phyloP scores from a whole-genome alignment of 1,140 invertebrate species.

The Ceratosolen fusciceps region DNA sequence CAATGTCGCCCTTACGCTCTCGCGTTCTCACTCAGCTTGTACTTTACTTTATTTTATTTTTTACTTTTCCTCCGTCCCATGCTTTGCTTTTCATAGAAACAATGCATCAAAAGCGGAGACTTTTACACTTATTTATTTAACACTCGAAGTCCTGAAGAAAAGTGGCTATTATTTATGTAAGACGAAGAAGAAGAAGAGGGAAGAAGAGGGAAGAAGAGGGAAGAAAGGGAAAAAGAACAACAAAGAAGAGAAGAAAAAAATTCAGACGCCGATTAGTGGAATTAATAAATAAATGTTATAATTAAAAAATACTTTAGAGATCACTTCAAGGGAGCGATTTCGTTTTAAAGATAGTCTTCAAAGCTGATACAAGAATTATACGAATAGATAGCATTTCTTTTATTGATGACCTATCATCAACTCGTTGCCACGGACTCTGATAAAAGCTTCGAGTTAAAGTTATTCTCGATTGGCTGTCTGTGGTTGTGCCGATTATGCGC shows the following conservation, averaged over 20 bases:
- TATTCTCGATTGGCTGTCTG: not conserved
- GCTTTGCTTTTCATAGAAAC: too few relatives aligned
- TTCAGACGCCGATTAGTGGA: not conserved
- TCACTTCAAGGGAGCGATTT: not conserved
- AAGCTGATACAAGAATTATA: not conserved
- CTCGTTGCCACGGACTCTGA: slow-evolving; percentile 33
- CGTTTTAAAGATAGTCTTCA: slow-evolving; percentile 7
- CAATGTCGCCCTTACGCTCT: too few relatives aligned
- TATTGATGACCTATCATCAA: slow-evolving; percentile 46
- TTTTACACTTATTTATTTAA: not conserved
- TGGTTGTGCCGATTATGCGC: not conserved
- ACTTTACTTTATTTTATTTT: too few relatives aligned
- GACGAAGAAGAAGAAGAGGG: too few relatives aligned
- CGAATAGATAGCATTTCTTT: slow-evolving; percentile 30
- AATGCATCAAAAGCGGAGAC: not conserved
- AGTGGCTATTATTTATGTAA: slow-evolving; percentile 11
- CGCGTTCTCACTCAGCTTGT: too few relatives aligned
- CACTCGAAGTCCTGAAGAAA: not conserved
- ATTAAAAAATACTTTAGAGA: slow-evolving; percentile 29
- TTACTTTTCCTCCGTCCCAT: too few relatives aligned
- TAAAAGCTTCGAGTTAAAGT: slow-evolving; percentile 33
- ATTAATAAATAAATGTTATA: slow-evolving; percentile 27
- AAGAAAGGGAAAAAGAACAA: too few relatives aligned
- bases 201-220: too few relatives aligned
- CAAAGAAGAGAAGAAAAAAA: too few relatives aligned